phyloP scores from a whole-genome alignment of 2,888 invertebrate genomes.

The Oxycera nigricornis region DNA sequence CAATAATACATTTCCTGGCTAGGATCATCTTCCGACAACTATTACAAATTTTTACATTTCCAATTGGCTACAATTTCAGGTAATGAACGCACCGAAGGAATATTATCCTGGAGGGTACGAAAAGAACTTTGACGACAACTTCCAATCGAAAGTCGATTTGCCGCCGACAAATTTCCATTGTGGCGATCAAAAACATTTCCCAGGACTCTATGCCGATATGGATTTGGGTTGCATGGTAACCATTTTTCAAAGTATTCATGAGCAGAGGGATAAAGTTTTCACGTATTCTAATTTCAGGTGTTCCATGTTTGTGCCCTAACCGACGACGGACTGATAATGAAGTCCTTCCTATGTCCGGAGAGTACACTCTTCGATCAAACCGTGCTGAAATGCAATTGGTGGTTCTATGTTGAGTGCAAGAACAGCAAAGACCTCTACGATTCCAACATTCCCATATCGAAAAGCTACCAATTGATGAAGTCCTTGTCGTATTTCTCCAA shows the following conservation, averaged over 20 bases:
- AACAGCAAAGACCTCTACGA: constrained; percentile 81
- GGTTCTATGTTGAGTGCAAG: constrained; percentile 92
- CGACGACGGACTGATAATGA: constrained; percentile 87
- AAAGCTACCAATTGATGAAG: constrained; percentile 91
- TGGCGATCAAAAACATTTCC: constrained; percentile 89
- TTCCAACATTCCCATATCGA: constrained; percentile 88
- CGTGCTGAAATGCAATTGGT: constrained; percentile 91
- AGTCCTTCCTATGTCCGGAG: constrained; percentile 90
- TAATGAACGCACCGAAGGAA: constrained; percentile 89
- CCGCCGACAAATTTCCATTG: constrained; percentile 86
- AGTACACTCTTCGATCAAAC: constrained; percentile 91
- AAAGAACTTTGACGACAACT: constrained; percentile 88
- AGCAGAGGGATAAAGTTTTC: background rate
- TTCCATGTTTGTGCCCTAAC: constrained; percentile 91
- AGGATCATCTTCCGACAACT: too few relatives aligned
- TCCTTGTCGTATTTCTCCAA: constrained; percentile 87
- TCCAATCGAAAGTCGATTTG: constrained; percentile 81
- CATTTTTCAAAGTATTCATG: background rate
- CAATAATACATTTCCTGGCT: too few relatives aligned
- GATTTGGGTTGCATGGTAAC: constrained; percentile 87
- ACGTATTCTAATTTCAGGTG: constrained; percentile 67
- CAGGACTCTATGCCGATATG: constrained; percentile 87
- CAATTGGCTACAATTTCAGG: constrained; percentile 65
- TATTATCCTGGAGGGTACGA: constrained; percentile 89
- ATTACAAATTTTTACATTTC: too few relatives aligned